A percentile compares a stretch with the other conserved stretches of the same genome.
phyloP scores from a whole-genome alignment of 2,797 vertebrate species.

The Thunnus albacares region DNA sequence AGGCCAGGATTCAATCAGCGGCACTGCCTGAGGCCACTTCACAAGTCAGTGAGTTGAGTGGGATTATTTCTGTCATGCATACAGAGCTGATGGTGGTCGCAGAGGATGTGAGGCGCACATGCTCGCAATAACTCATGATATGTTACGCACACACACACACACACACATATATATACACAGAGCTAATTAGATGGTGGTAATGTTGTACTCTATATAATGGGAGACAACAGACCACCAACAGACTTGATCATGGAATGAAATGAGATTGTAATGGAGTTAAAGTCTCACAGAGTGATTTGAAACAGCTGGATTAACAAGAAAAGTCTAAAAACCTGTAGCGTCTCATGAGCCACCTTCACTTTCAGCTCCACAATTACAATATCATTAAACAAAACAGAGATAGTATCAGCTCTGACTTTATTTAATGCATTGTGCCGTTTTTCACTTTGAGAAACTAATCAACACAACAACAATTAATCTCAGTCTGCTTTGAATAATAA shows the following conservation, averaged over 20 bases:
- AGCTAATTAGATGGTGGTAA: neutral
- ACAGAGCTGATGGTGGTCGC: neutral
- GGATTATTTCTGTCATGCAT: neutral
- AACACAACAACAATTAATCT: too few relatives aligned
- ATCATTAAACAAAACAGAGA: too few relatives aligned
- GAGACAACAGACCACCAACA: conserved; percentile 6
- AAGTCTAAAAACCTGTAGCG: too few relatives aligned
- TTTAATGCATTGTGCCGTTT: too few relatives aligned
- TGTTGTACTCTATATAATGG: neutral
- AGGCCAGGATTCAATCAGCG: conserved; percentile 12
- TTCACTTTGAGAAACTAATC: too few relatives aligned
- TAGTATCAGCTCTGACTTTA: too few relatives aligned
- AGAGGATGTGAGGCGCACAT: neutral
- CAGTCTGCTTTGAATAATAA: too few relatives aligned
- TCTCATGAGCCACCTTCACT: too few relatives aligned
- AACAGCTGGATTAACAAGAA: neutral
- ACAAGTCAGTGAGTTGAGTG: neutral
- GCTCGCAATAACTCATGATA: neutral
- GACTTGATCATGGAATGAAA: neutral
- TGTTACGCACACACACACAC: neutral
- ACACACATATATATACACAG: neutral
- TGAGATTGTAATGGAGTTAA: neutral
- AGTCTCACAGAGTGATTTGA: neutral
- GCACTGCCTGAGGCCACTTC: neutral
- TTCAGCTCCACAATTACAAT: too few relatives aligned